These are phyloP conservation scores for Limonius californicus DNA, from an alignment of 1,140 invertebrate species.

Conservation along the genomic window DNA sequence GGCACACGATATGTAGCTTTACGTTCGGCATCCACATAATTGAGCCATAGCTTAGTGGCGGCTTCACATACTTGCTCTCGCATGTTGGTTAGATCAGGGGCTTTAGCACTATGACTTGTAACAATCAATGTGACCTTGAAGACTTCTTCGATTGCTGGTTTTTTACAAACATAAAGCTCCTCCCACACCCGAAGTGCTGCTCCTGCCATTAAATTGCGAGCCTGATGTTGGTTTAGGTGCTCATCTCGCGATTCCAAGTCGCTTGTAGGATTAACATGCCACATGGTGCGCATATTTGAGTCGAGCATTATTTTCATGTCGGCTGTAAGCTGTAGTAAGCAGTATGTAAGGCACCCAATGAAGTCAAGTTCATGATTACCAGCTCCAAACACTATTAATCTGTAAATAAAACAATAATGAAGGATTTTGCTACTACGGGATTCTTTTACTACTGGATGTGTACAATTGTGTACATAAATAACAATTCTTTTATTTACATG, in stretches of 20 bases:
- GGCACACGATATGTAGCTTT: slow-evolving; percentile 80
- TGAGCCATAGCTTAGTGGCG: slow-evolving; percentile 84
- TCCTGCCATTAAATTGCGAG: slow-evolving; percentile 80
- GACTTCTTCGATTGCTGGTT: slow-evolving; percentile 89
- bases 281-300: slow-evolving; percentile 74
- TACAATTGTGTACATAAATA: too few species aligned
- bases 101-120: slow-evolving; percentile 67
- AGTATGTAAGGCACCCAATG: slow-evolving; percentile 92
- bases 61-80: slow-evolving; percentile 81
- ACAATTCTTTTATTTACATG: too few species aligned
- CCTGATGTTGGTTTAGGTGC: slow-evolving; percentile 72
- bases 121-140: slow-evolving; percentile 80
- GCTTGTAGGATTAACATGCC: slow-evolving; percentile 80
- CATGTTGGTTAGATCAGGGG: slow-evolving; percentile 72
- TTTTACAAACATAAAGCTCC: slow-evolving; percentile 93
- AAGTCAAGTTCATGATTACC: slow-evolving; percentile 95
- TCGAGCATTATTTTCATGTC: slow-evolving; percentile 84
- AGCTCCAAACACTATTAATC: slow-evolving; percentile 85
- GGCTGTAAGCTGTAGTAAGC: slow-evolving; percentile 88
- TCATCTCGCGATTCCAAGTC: slow-evolving; percentile 69
- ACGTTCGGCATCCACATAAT: slow-evolving; percentile 84
- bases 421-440: too few species aligned
- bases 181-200: slow-evolving; percentile 95
- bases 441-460: too few species aligned
- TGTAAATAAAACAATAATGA: slow-evolving; percentile 34